Evolutionary conservation across 2,888 invertebrate species (phyloP), one percentile per base, ranked within the genome.

Genomic region (Macrosiphum euphorbiae): DNA sequence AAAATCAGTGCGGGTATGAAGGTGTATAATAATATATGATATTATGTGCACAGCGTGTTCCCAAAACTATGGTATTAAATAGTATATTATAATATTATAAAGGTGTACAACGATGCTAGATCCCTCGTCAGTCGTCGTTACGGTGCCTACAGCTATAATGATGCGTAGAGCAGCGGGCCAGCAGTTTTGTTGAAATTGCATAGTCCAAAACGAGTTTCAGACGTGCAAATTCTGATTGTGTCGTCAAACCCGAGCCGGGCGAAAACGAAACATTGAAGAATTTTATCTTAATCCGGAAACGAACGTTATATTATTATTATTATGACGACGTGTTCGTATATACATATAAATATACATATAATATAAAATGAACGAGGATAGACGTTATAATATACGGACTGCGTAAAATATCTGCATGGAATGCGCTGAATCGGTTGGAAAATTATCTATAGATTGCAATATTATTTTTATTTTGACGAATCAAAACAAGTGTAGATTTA

Each of bases 171-270:
- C 47, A 7, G 8, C 8, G 8, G 78, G 7, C 8, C 50, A 90
- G 90, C 20, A 55, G 41, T 91, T 41, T 84, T 16, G 61, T 67
- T 41, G 35, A 50, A 61, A 87, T 67, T 35, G 92, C 44, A 47
- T 67, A 61, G n/a, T n/a, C 47, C 35, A 50, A 87, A 92, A 92
- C 92, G 50, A 87, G 92, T 92, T 92, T 92, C 5, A 50, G 20
- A 61, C 35, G 28, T 47, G 86, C 35, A 61, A 86, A 61, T 44
- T 92, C 35, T 61, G 50, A 87, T 87, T 47, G 47, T 61, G 86
- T 86, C 47, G 58, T 92, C 44, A 92, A 91, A 92, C 86, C 47
- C n/a, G 58, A 3, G 47, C 13, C 26, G 13, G 58, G 10, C n/a
- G 61, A 92, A 61, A 61, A 86, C 47, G 26, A 41, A 91, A 91